Percentiles rank a stretch among this genome's conserved stretches.
phyloP scores from a whole-genome alignment of 2,888 invertebrate genomes.

The Empis livida region DNA sequence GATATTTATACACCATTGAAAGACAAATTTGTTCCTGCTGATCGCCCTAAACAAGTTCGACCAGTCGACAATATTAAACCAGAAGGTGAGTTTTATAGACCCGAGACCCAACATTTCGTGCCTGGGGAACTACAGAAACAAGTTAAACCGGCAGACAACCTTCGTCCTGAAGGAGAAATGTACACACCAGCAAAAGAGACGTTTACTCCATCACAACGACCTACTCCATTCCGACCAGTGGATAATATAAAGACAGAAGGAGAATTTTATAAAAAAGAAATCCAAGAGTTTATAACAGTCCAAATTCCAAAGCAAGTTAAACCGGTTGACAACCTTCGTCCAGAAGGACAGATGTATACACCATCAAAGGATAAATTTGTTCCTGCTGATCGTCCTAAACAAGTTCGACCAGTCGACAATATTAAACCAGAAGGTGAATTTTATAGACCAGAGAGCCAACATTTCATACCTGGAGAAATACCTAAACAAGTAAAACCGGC shows the following conservation, averaged over 20 bases:
- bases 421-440: too few species aligned
- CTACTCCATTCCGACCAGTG: slow-evolving; percentile 35
- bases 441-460: too few species aligned
- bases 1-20: too few species aligned
- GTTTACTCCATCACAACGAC: slow-evolving; percentile 32
- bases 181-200: slow-evolving; percentile 29
- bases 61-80: too few species aligned
- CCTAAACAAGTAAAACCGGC: slow-evolving; percentile 30
- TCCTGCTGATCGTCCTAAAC: too few species aligned
- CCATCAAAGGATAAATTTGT: slow-evolving; percentile 32
- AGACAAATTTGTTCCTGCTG: too few species aligned
- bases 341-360: slow-evolving; percentile 41
- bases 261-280: slow-evolving; percentile 31
- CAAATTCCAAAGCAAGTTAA: slow-evolving; percentile 33
- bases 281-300: slow-evolving; percentile 14
- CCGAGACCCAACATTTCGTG: too few species aligned
- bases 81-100: too few species aligned
- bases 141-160: slow-evolving; percentile 40
- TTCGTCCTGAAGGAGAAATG: slow-evolving; percentile 35
- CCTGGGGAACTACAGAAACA: too few species aligned
- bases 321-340: slow-evolving; percentile 42
- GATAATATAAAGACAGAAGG: slow-evolving; percentile 47
- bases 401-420: too few species aligned
- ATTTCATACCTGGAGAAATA: slow-evolving; percentile 35
- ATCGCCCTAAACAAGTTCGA: too few species aligned